Percentiles rank a stretch among this genome's conserved stretches.
Evolutionary conservation across 2,113 vertebrate species (phyloP).

Genomic region (Orycteropus afer): DNA sequence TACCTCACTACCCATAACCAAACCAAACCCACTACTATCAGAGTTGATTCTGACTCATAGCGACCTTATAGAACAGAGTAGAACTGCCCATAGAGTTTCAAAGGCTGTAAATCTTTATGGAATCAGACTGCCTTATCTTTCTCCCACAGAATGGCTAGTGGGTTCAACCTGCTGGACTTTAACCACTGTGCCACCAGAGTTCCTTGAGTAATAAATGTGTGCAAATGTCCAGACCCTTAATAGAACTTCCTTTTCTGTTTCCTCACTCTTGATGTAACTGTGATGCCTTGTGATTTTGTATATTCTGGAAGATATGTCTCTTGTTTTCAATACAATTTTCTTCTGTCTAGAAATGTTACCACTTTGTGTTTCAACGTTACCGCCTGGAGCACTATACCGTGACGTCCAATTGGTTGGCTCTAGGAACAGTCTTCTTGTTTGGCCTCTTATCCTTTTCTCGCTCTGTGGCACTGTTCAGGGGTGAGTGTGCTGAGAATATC

Average conservation of each 20-base stretch:
- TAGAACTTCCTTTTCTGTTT: neutral
- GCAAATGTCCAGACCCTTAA: neutral
- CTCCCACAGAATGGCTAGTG: too few species aligned
- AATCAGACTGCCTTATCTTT: too few species aligned
- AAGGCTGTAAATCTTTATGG: too few species aligned
- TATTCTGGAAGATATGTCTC: neutral
- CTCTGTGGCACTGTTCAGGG: constrained; percentile 96
- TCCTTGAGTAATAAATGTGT: too few species aligned
- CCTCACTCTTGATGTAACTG: neutral
- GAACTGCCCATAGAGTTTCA: too few species aligned
- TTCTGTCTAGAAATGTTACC: constrained; percentile 95
- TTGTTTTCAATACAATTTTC: constrained; percentile 39
- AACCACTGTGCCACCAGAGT: too few species aligned
- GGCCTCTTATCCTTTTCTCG: constrained; percentile 94
- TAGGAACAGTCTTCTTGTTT: constrained; percentile 92
- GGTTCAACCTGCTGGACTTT: too few species aligned
- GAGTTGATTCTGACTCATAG: too few species aligned
- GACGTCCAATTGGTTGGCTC: constrained; percentile 96
- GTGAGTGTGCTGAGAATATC: constrained; percentile 81
- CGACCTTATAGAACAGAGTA: too few species aligned
- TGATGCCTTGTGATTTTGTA: neutral
- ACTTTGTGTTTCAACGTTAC: constrained; percentile 97
- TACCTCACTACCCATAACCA: too few species aligned
- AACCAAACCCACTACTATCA: too few species aligned
- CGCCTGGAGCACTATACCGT: constrained; percentile 97